Evolutionary conservation across 2,113 vertebrate genomes (phyloP).

Genomic region (Protobothrops mucrosquamatus): DNA sequence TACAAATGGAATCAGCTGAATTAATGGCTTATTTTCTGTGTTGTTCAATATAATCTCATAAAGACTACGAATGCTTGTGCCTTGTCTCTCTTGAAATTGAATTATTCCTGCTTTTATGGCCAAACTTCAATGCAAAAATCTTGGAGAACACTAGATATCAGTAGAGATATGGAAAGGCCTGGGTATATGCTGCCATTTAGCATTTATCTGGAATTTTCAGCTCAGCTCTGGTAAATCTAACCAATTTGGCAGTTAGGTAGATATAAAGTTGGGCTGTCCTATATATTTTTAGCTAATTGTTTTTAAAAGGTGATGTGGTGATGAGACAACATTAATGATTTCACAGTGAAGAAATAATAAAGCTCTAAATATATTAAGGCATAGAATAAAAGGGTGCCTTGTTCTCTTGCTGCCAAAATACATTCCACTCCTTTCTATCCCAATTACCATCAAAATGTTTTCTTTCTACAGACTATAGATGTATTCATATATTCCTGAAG

Average conservation of each 20-base stretch:
- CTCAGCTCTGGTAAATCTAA: not conserved
- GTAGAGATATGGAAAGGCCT: not conserved
- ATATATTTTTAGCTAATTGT: not conserved
- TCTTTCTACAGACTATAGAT: slow-evolving; percentile 4
- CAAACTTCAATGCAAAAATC: not conserved
- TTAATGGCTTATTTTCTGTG: not conserved
- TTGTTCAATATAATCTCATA: not conserved
- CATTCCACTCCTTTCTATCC: not conserved
- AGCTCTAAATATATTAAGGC: not conserved
- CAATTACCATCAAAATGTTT: slow-evolving; percentile 17
- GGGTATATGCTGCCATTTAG: not conserved
- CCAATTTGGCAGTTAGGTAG: not conserved
- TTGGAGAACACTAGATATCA: not conserved
- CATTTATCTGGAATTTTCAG: not conserved
- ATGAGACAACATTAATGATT: not conserved
- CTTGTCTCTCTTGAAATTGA: not conserved
- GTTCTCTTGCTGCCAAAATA: not conserved
- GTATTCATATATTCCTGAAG: not conserved
- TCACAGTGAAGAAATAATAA: not conserved
- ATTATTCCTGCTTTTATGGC: not conserved
- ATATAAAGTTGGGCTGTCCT: not conserved
- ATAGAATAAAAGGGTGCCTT: not conserved
- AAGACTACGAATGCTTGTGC: not conserved
- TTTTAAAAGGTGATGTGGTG: not conserved
- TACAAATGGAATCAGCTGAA: not conserved